phyloP scores from a whole-genome alignment of 2,888 invertebrate species.

The Cabera pusaria region DNA sequence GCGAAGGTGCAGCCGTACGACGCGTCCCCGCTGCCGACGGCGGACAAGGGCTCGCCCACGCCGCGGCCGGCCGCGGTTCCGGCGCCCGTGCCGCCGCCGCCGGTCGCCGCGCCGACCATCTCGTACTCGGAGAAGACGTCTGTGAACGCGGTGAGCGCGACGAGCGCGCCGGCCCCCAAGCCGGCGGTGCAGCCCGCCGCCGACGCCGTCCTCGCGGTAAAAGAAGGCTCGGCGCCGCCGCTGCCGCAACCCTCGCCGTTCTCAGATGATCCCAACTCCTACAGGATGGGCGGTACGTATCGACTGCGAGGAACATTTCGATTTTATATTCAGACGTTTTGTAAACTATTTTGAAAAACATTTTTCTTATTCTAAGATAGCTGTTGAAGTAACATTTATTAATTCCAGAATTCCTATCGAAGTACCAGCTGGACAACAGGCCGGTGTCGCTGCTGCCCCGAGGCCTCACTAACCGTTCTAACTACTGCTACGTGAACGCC shows the following conservation, averaged over 20 bases:
- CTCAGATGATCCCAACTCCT: constrained; percentile 86
- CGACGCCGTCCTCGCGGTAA: constrained; percentile 35
- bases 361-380: too few relatives aligned
- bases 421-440: constrained; percentile 90
- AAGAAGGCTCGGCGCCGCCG: constrained; percentile 47
- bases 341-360: too few relatives aligned
- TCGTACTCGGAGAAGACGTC: constrained; percentile 52
- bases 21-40: constrained; percentile 64
- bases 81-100: constrained; percentile 34
- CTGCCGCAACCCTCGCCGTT: constrained; percentile 74
- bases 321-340: too few relatives aligned
- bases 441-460: constrained; percentile 93
- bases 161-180: constrained; percentile 39
- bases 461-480: constrained; percentile 95
- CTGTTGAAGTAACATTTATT: too few relatives aligned
- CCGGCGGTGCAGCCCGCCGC: constrained; percentile 43
- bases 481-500: constrained; percentile 98
- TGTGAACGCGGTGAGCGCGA: constrained; percentile 55
- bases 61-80: constrained; percentile 36
- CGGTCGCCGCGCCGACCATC: constrained; percentile 28
- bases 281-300: constrained; percentile 87
- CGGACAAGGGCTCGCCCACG: constrained; percentile 55
- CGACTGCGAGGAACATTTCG: too few relatives aligned
- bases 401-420: constrained; percentile 89
- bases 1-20: constrained; percentile 85